Base-by-base conservation (phyloP, 2,888 invertebrate genomes). In the Steinernema scapterisci region DNA sequence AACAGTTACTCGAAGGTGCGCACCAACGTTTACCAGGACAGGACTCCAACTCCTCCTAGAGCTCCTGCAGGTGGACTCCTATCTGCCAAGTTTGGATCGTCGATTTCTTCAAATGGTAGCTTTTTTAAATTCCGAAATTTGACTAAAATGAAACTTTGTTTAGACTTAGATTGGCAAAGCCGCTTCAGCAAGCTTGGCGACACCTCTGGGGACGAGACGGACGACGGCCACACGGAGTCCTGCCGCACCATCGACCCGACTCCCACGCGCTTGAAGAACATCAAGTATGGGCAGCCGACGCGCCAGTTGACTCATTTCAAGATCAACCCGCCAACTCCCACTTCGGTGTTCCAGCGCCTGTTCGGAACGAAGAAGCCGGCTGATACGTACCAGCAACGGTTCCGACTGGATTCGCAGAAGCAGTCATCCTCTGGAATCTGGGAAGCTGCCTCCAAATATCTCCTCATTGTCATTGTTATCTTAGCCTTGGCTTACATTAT, bases 181-280 rank as follows among this genome's bases (percentile, higher is more conserved):
- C 38, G 63, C 31, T 63, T 63, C 25, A 51, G 25, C 13, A 48
- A 25, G 11, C 19, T 31, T 1, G 72, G 51, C 27, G 72, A 51
- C 51, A 72, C 31, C 9, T 31, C 38, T 16, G 43, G 23, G 5
- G 56, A 72, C 11, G 75, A 75, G 7, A 73, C 48, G 21, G 72
- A 44, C 31, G 78, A 78, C 48, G 78, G 79, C 52, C 75, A 79
- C 71, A 74, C 63, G 3, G 79, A 79, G 44, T 74, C 79, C 23
- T 79, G 79, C 16, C 73, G 79, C 1, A 73, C 75, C 73, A 63
- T 63, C 19, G 63, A 63, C 38, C 63, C 63, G 16, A 63, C 63
- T 9, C 63, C 63, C 1, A 63, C 63, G 23, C 63, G 63, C 11
- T 13, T 63, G 16, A 63, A 63, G 19, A 63, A 63, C 27, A 31